phyloP scores from a whole-genome alignment of 2,797 vertebrate genomes.

The Alcedo atthis region DNA sequence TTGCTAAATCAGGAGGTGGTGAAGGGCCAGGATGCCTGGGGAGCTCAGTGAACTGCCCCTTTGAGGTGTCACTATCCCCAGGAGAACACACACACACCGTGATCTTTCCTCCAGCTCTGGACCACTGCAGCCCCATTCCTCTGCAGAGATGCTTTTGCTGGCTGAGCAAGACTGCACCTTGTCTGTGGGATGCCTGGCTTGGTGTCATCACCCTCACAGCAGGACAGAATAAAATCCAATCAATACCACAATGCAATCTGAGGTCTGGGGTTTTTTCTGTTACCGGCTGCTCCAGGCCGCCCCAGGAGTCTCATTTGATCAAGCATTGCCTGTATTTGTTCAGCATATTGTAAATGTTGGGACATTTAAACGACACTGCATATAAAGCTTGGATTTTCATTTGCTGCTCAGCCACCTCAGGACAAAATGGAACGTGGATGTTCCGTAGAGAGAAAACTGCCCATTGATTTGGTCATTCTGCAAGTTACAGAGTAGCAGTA shows the following conservation, averaged over 20 bases:
- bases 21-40: background rate
- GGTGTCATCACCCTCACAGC: background rate
- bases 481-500: fast-evolving
- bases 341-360: background rate
- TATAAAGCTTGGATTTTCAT: background rate
- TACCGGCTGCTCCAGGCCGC: background rate
- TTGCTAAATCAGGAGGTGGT: background rate
- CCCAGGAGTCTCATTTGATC: background rate
- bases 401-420: background rate
- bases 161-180: background rate
- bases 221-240: background rate
- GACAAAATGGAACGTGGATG: background rate
- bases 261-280: background rate
- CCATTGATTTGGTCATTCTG: background rate
- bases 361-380: background rate
- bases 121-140: fast-evolving
- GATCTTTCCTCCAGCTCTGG: background rate
- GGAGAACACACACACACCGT: fast-evolving
- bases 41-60: background rate
- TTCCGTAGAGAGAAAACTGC: background rate
- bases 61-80: background rate
- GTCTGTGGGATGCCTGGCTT: background rate
- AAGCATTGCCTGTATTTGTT: background rate
- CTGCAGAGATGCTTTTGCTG: background rate
- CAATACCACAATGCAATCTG: background rate